Evolutionary conservation across 2,888 invertebrate genomes (phyloP).

Genomic region (Lepidonotus clava): DNA sequence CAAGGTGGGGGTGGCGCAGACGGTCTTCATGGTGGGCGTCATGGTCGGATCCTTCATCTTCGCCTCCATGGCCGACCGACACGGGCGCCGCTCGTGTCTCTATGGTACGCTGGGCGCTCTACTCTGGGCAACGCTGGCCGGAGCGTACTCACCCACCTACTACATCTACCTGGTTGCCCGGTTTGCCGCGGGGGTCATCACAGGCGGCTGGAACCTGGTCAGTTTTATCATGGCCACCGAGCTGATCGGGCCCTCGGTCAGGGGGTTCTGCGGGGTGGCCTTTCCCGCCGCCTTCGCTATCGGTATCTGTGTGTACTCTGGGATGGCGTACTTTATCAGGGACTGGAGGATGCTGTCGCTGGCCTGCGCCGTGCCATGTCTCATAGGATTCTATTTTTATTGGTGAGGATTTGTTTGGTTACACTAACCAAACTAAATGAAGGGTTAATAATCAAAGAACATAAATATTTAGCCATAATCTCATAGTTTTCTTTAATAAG

Average conservation of each 20-base stretch:
- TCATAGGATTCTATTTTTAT: conserved; percentile 39
- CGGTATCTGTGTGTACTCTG: conserved; percentile 28
- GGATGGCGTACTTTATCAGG: conserved; percentile 37
- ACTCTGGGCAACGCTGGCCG: conserved; percentile 26
- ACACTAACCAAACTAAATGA: too few relatives aligned
- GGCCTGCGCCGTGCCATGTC: conserved; percentile 35
- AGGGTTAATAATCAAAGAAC: too few relatives aligned
- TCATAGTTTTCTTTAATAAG: too few relatives aligned
- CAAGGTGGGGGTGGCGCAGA: conserved; percentile 44
- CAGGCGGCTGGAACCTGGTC: conserved; percentile 48
- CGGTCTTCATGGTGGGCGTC: conserved; percentile 42
- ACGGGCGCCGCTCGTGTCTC: conserved; percentile 15
- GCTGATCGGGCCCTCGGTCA: conserved; percentile 27
- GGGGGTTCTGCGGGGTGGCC: conserved; percentile 47
- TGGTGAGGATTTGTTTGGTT: too few relatives aligned
- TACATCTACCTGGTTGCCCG: conserved; percentile 32
- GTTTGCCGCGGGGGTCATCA: conserved; percentile 21
- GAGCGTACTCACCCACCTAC: conserved; percentile 41
- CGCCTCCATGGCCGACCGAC: conserved; percentile 34
- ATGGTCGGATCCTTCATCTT: conserved; percentile 33
- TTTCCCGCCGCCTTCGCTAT: conserved; percentile 40
- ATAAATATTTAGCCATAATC: too few relatives aligned
- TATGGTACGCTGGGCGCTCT: conserved; percentile 40
- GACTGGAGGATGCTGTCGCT: conserved; percentile 52
- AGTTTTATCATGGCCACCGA: conserved; percentile 55